These are phyloP conservation scores for Petrocephalus schoutedeni DNA, from an alignment of 2,797 vertebrate genomes.

Conservation along the genomic window DNA sequence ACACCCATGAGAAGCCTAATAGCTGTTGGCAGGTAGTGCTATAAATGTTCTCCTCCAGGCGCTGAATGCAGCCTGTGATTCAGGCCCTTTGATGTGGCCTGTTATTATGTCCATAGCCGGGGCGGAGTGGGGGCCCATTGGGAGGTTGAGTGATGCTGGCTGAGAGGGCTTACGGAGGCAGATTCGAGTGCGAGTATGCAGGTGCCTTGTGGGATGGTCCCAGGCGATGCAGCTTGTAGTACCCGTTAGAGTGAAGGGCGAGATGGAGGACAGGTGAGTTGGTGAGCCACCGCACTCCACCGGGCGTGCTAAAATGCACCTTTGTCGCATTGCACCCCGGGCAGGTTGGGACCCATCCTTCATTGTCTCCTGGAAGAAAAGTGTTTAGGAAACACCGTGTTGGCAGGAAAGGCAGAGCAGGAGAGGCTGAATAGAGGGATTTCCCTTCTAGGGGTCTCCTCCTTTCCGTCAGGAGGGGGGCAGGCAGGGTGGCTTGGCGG, in stretches of 20 bases:
- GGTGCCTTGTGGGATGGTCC: background rate
- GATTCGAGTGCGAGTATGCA: background rate
- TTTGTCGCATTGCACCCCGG: background rate
- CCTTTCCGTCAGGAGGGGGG: constrained; percentile 64
- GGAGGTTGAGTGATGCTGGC: background rate
- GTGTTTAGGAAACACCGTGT: constrained; percentile 65
- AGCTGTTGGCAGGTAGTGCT: background rate
- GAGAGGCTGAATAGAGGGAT: constrained; percentile 73
- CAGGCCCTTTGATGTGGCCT: background rate
- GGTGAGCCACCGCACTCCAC: background rate
- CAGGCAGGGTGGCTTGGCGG: constrained; percentile 38
- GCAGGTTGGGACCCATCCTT: background rate
- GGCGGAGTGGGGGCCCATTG: background rate
- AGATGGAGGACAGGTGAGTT: background rate
- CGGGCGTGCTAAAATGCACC: background rate
- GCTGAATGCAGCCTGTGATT: background rate
- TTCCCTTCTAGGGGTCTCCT: constrained; percentile 69
- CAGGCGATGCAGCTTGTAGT: background rate
- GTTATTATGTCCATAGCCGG: background rate
- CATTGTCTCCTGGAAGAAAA: constrained; percentile 50
- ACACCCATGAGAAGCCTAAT: background rate
- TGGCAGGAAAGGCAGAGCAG: constrained; percentile 71
- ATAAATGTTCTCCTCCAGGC: background rate
- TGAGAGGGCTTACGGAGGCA: background rate
- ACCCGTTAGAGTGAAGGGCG: background rate